A percentile compares a stretch with the other conserved stretches of the same genome.
These are phyloP conservation scores for Nebria ingens DNA, from an alignment of 1,140 invertebrate genomes.

Conservation along the genomic window DNA sequence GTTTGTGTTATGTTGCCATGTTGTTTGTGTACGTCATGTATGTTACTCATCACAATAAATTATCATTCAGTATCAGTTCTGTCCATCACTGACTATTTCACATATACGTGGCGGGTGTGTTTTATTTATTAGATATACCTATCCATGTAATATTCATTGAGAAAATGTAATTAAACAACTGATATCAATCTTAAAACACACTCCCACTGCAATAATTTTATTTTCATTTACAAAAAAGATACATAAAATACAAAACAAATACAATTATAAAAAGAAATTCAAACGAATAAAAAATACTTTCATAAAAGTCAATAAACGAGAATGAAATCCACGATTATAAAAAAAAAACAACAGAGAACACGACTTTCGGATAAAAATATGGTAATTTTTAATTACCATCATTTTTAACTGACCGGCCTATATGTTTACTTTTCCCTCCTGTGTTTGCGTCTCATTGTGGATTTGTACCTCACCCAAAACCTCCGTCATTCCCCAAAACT, in stretches of 20 bases:
- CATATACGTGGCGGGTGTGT: background rate
- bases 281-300: too few relatives aligned
- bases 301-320: background rate
- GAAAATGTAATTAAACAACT: too few relatives aligned
- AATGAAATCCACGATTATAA: slow-evolving; percentile 34
- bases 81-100: slow-evolving; percentile 6
- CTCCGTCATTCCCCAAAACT: slow-evolving; percentile 36
- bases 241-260: slow-evolving; percentile 1
- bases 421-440: slow-evolving; percentile 47
- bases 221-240: background rate
- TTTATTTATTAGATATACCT: too few relatives aligned
- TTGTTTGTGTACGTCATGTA: slow-evolving; percentile 8
- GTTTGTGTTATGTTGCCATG: slow-evolving; percentile 7
- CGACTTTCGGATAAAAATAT: slow-evolving; percentile 25
- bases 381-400: slow-evolving; percentile 22
- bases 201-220: background rate
- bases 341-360: slow-evolving; percentile 29
- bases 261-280: background rate
- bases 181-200: background rate
- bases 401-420: slow-evolving; percentile 34
- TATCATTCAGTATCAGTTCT: slow-evolving; percentile 1
- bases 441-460: slow-evolving; percentile 51
- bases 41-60: background rate
- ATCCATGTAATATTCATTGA: too few relatives aligned
- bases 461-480: slow-evolving; percentile 38